phyloP scores from a whole-genome alignment of 2,113 vertebrate genomes.

The Carassius gibelio region DNA sequence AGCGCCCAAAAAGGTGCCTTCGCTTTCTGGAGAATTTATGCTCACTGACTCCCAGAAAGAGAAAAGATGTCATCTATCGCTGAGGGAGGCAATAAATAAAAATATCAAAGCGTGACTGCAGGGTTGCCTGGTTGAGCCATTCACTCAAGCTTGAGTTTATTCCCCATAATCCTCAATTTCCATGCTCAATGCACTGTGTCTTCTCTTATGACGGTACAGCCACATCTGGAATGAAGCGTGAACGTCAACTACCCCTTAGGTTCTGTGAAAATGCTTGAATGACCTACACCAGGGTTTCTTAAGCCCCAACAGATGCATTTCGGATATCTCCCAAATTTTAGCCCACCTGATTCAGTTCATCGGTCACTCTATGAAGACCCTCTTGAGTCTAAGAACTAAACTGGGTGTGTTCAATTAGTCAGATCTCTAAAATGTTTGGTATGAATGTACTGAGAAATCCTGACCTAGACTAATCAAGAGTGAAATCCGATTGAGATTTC shows the following conservation, averaged over 20 bases:
- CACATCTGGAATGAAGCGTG: neutral
- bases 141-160: conserved; percentile 18
- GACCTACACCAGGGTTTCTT: neutral
- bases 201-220: neutral
- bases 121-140: conserved; percentile 5
- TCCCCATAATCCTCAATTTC: conserved; percentile 38
- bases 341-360: too few species aligned
- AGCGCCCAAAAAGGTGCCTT: conserved; percentile 44
- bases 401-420: neutral
- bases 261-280: neutral
- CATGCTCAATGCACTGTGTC: conserved; percentile 28
- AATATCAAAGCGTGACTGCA: conserved; percentile 21
- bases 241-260: neutral
- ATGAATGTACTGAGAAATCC: neutral
- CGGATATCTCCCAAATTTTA: neutral
- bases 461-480: conserved; percentile 2
- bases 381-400: neutral
- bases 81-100: conserved; percentile 48
- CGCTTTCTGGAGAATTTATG: conserved; percentile 17
- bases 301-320: neutral
- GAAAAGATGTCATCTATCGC: conserved; percentile 35
- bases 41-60: conserved; percentile 26
- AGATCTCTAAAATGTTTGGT: neutral
- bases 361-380: neutral
- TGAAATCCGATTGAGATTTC: neutral